A percentile compares a stretch with the other conserved stretches of the same genome.
phyloP scores from a whole-genome alignment of 1,140 invertebrate species.

The Drusus annulatus region DNA sequence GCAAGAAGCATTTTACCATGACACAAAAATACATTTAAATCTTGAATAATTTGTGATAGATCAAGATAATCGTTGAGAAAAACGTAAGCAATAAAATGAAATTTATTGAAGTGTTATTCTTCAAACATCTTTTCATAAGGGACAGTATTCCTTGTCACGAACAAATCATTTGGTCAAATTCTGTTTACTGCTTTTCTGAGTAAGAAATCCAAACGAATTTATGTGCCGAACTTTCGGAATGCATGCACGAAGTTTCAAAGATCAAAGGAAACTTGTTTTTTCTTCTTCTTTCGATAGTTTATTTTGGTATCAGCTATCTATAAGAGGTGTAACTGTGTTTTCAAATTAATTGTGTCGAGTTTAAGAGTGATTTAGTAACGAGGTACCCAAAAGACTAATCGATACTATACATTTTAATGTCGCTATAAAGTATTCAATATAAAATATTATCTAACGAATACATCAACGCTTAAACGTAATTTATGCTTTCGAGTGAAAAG shows the following conservation, averaged over 20 bases:
- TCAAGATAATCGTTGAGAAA: neutral
- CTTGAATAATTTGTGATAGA: conserved; percentile 1
- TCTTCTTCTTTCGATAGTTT: neutral
- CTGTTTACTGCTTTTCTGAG: conserved; percentile 4
- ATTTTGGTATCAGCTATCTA: conserved; percentile 14
- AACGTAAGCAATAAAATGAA: neutral
- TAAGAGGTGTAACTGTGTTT: neutral
- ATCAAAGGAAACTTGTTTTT: conserved; percentile 28
- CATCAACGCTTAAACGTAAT: too few species aligned
- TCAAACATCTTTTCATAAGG: too few species aligned
- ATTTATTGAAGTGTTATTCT: too few species aligned
- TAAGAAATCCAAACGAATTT: neutral
- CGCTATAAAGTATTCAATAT: neutral
- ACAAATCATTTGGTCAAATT: neutral
- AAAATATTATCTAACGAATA: too few species aligned
- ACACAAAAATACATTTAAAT: neutral
- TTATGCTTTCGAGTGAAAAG: too few species aligned
- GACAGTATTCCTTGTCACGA: too few species aligned
- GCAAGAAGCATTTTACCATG: neutral
- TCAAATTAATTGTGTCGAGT: conserved; percentile 5
- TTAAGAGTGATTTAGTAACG: conserved; percentile 1
- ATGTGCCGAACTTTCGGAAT: conserved; percentile 18
- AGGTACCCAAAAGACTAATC: neutral
- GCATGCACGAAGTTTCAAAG: conserved; percentile 1
- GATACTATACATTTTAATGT: neutral